Percentiles rank a stretch among this genome's conserved stretches.
Evolutionary conservation across 2,888 invertebrate species (phyloP).

Genomic region (Microctonus brassicae): DNA sequence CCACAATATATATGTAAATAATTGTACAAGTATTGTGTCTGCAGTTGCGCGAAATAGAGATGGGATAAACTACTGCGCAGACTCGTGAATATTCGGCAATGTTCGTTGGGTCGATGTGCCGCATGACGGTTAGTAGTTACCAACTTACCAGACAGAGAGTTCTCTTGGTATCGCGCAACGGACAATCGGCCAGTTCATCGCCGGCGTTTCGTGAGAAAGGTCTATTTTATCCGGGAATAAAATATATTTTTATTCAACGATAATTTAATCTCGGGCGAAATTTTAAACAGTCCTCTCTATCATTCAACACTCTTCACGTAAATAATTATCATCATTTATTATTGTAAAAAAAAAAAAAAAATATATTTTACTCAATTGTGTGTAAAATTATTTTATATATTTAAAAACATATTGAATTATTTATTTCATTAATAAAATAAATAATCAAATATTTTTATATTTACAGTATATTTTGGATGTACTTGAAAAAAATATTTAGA

Average conservation of each 20-base stretch:
- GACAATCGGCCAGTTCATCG: constrained; percentile 68
- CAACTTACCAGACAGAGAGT: constrained; percentile 22
- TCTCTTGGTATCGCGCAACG: constrained; percentile 41
- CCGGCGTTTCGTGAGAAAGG: constrained; percentile 63
- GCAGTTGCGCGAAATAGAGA: background rate
- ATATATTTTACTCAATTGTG: too few species aligned
- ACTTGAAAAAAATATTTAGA: too few species aligned
- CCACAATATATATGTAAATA: too few species aligned
- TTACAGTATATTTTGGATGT: too few species aligned
- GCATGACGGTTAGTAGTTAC: constrained; percentile 41
- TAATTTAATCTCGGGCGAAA: background rate
- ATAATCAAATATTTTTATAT: too few species aligned
- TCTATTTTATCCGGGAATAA: constrained; percentile 44
- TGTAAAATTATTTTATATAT: too few species aligned
- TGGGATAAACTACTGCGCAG: background rate
- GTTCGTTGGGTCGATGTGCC: constrained; percentile 44
- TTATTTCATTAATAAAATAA: too few species aligned
- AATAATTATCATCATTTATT: too few species aligned
- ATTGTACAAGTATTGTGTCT: too few species aligned
- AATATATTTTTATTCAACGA: constrained; percentile 34
- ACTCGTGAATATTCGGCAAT: constrained; percentile 41
- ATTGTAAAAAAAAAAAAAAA: too few species aligned
- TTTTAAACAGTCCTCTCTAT: background rate
- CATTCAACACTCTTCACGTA: background rate
- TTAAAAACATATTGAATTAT: too few species aligned